Evolutionary conservation across 2,888 invertebrate genomes (phyloP).

Genomic region (Cephus nigrinus): DNA sequence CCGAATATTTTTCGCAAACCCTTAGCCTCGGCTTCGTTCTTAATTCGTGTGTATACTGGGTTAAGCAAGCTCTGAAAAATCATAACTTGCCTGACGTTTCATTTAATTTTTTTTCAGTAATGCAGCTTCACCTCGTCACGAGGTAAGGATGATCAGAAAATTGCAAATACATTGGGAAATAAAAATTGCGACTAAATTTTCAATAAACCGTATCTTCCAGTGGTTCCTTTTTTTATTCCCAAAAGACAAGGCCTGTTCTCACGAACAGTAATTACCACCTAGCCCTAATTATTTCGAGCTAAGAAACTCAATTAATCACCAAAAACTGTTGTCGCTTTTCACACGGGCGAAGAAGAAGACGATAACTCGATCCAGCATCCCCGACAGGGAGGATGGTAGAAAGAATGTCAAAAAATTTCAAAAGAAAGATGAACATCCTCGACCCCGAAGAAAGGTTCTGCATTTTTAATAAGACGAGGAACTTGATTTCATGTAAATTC

Average conservation of each 20-base stretch:
- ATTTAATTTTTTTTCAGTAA: background rate
- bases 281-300: background rate
- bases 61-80: background rate
- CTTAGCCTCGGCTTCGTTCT: background rate
- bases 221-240: background rate
- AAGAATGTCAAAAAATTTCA: background rate
- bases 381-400: background rate
- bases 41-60: background rate
- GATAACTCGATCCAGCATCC: slow-evolving; percentile 9
- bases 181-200: background rate
- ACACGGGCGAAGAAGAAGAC: slow-evolving; percentile 11
- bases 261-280: background rate
- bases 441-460: slow-evolving; percentile 4
- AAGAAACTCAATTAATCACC: slow-evolving; percentile 14
- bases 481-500: slow-evolving; percentile 21
- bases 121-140: background rate
- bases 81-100: background rate
- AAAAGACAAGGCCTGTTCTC: background rate
- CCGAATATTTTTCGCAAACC: background rate
- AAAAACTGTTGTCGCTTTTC: slow-evolving; percentile 17
- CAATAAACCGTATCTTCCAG: background rate
- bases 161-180: background rate
- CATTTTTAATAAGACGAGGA: slow-evolving; percentile 18
- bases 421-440: background rate
- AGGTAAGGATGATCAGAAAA: no score